Conservation (phyloP, 2,888 invertebrate species). For the Drosophila fulvimacula region DNA sequence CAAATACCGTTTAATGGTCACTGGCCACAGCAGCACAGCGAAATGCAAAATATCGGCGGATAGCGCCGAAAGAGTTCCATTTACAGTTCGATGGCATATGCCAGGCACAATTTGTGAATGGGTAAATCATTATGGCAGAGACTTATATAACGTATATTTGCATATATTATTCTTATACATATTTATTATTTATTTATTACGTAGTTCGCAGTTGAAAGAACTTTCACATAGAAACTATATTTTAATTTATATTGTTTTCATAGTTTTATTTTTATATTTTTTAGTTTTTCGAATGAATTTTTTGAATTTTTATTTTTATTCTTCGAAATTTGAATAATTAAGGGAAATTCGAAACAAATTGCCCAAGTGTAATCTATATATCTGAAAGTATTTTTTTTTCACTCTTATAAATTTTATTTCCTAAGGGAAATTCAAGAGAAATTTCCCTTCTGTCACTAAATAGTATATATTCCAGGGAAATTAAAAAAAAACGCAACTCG, state of each 20-base stretch:
- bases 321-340: too few species aligned
- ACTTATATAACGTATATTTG: neutral
- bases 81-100: constrained; percentile 8
- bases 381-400: too few species aligned
- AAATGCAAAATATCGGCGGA: constrained; percentile 29
- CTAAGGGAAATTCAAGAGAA: neutral
- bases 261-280: neutral
- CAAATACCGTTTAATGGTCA: constrained; percentile 82
- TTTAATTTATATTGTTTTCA: neutral
- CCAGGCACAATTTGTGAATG: neutral
- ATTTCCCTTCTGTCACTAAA: neutral
- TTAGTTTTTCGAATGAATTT: too few species aligned
- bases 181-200: too few species aligned
- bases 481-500: too few species aligned
- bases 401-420: neutral
- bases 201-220: neutral
- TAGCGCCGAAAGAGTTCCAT: constrained; percentile 22
- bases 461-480: too few species aligned
- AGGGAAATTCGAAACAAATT: too few species aligned
- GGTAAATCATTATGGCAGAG: neutral
- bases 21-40: constrained; percentile 49
- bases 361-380: too few species aligned
- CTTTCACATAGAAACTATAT: neutral
- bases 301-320: too few species aligned
- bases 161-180: neutral